Percentiles rank a stretch among this genome's conserved stretches.
These are phyloP conservation scores for Gryon sp. DNA, from an alignment of 1,140 invertebrate genomes.

Conservation along the genomic window DNA sequence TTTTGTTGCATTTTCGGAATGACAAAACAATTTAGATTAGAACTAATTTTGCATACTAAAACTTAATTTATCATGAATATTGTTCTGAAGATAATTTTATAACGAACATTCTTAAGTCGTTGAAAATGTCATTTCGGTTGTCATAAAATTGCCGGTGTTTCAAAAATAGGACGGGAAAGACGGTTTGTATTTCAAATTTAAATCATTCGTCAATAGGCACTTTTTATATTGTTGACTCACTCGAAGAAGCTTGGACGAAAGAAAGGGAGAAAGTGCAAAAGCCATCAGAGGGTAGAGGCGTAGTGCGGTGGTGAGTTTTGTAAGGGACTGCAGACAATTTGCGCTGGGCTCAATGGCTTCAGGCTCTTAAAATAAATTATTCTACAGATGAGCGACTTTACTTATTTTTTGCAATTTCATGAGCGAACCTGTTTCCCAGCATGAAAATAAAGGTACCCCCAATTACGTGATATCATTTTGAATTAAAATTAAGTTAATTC, in stretches of 20 bases:
- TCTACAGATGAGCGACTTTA: constrained; percentile 55
- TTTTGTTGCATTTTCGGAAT: too few species aligned
- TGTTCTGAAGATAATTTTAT: too few species aligned
- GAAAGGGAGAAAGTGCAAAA: constrained; percentile 52
- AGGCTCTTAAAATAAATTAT: constrained; percentile 64
- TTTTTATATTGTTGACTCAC: constrained; percentile 76
- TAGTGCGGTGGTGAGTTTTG: constrained; percentile 49
- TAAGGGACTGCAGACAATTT: constrained; percentile 64
- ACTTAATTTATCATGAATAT: too few species aligned
- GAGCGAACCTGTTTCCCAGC: constrained; percentile 25
- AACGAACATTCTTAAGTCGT: too few species aligned
- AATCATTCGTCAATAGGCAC: constrained; percentile 78
- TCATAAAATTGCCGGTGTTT: constrained; percentile 31
- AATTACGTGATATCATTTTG: constrained; percentile 1
- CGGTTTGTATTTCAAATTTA: constrained; percentile 79
- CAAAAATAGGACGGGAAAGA: constrained; percentile 67
- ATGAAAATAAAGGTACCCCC: constrained; percentile 30
- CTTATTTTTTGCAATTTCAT: constrained; percentile 53
- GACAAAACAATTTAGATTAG: too few species aligned
- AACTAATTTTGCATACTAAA: too few species aligned
- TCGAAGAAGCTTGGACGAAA: constrained; percentile 48
- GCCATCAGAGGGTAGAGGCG: constrained; percentile 40
- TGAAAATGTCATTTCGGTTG: constrained; percentile 19
- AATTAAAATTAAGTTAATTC: constrained; percentile 5
- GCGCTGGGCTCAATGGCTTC: constrained; percentile 55